Evolutionary conservation across 2,797 vertebrate species (phyloP).

Genomic region (Taeniopygia guttata): DNA sequence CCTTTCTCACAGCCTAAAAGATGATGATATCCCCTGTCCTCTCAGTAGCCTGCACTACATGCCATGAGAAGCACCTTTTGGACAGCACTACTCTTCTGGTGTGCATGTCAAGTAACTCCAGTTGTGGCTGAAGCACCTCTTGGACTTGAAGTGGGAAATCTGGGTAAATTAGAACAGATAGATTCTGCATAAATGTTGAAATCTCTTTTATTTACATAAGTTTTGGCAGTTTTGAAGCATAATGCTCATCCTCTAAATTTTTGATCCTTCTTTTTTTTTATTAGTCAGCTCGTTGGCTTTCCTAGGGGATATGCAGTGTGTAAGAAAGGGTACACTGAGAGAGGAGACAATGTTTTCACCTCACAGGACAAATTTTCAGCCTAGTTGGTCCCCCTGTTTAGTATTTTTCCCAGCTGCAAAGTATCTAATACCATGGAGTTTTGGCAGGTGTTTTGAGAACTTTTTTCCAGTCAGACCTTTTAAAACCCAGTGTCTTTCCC

Average conservation of each 20-base stretch:
- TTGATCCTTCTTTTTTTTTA: neutral
- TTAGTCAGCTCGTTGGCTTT: neutral
- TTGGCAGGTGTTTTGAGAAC: neutral
- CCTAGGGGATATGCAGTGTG: neutral
- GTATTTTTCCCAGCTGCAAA: neutral
- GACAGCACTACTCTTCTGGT: neutral
- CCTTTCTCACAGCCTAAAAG: neutral
- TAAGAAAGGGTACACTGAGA: neutral
- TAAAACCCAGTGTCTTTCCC: neutral
- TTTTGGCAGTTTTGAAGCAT: neutral
- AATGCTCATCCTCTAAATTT: neutral
- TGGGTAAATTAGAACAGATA: neutral
- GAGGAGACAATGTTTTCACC: neutral
- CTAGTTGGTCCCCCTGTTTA: neutral
- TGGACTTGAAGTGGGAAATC: neutral
- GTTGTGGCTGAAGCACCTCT: neutral
- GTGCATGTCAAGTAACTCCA: accelerated
- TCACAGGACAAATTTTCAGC: neutral
- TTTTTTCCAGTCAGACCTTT: neutral
- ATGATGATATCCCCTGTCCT: neutral
- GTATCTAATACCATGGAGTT: neutral
- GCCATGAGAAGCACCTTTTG: neutral
- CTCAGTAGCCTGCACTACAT: neutral
- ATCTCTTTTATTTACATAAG: neutral
- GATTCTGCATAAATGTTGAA: neutral